These are phyloP conservation scores for Drosophila buzzatii DNA, from an alignment of 2,888 invertebrate genomes.

Conservation along the genomic window DNA sequence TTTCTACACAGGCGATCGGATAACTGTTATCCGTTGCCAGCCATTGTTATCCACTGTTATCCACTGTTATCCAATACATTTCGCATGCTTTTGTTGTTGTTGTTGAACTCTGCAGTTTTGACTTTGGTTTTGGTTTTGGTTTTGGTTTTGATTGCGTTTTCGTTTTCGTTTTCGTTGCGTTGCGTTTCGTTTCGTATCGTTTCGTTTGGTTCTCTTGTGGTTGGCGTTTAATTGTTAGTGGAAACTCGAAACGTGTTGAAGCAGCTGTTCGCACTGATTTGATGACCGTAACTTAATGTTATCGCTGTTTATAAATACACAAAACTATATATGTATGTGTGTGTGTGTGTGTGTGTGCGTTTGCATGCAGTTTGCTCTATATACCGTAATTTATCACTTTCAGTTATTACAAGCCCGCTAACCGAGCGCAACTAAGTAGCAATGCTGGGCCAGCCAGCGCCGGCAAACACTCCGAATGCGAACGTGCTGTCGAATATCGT, in stretches of 20 bases:
- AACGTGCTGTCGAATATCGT: constrained; percentile 14
- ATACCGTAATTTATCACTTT: constrained; percentile 45
- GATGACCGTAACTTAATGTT: constrained; percentile 28
- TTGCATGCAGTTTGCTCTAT: constrained; percentile 2
- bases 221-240: constrained; percentile 14
- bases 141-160: constrained; percentile 23
- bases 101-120: constrained; percentile 14
- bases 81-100: constrained; percentile 2
- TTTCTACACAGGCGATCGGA: constrained; percentile 13
- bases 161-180: not conserved
- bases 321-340: not conserved
- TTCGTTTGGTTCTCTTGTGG: constrained; percentile 25
- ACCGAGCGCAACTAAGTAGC: constrained; percentile 68
- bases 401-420: constrained; percentile 72
- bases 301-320: constrained; percentile 19
- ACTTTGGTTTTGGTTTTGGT: constrained; percentile 3
- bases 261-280: constrained; percentile 54
- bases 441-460: constrained; percentile 43
- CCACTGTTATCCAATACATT: not conserved
- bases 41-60: not conserved
- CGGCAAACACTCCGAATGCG: constrained; percentile 65
- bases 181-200: not conserved
- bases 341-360: not conserved
- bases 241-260: constrained; percentile 53
- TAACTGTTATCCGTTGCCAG: constrained; percentile 15